Conservation (phyloP, 2,113 vertebrate genomes). For the Alexandromys fortis region DNA sequence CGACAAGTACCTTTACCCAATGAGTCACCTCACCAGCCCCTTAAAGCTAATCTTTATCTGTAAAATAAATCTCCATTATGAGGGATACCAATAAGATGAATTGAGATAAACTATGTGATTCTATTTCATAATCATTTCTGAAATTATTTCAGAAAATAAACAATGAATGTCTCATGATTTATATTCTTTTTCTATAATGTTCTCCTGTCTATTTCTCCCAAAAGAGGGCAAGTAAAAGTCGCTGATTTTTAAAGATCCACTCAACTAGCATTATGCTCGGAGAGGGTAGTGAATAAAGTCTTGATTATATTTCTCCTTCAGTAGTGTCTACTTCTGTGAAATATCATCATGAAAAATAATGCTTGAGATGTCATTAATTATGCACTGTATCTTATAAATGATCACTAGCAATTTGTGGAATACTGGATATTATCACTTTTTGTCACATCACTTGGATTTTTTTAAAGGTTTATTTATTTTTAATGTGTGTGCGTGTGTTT, state of each 20-base stretch:
- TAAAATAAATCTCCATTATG: neutral
- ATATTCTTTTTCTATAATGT: neutral
- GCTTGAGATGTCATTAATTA: conserved; percentile 16
- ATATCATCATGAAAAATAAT: conserved; percentile 12
- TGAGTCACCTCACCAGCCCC: neutral
- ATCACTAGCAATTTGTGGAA: neutral
- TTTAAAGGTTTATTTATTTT: neutral
- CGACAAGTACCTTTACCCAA: neutral
- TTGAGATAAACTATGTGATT: neutral
- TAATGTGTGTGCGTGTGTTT: neutral
- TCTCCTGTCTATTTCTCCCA: neutral
- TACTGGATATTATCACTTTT: conserved; percentile 30
- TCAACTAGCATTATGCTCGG: neutral
- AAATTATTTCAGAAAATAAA: conserved; percentile 12
- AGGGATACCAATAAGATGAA: neutral
- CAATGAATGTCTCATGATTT: neutral
- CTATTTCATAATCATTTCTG: neutral
- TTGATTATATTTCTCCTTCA: neutral
- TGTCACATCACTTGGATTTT: neutral
- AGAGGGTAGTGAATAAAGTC: neutral
- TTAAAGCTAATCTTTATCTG: neutral
- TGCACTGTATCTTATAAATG: neutral
- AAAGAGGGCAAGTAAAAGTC: neutral
- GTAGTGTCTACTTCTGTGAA: neutral
- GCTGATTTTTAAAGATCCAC: neutral